Base-by-base conservation (phyloP, 1,140 invertebrate species). In the Sarcophaga peregrina region DNA sequence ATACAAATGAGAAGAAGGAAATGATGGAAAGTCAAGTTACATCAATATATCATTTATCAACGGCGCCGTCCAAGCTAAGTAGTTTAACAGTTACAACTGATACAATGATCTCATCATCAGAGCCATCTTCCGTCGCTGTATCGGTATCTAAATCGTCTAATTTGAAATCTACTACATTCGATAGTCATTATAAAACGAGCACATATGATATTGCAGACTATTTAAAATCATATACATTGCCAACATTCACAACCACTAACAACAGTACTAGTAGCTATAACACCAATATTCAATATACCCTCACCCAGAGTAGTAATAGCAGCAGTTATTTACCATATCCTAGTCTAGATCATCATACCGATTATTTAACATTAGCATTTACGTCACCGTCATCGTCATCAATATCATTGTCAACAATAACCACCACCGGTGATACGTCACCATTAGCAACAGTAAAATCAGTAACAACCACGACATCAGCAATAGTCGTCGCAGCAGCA, bases 261-360 rank as follows among this genome's bases (percentile, higher is more conserved):
- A 68, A n/a, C 62, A 68, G 20, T 8, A 68, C n/a, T 25, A 68
- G n/a, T 17, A 68, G 17, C 62, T 20, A 68, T 25, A 68, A 68
- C 17, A 68, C 54, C 10, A 58, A 58, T 58, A 13, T 58, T n/a
- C 54, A 58, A 58, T 58, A 5, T 58, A 15, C 54, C 54, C 54
- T 58, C 15, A 58, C 15, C 54, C 54, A 58, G 15, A 58, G n/a
- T n/a, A 7, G 13, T 58, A 58, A 13, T 58, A 58, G 11, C n/a
- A 58, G 54, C 54, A 15, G 13, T 58, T 58, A 58, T 58, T 58
- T 25, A 68, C 17, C 62, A 68, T 68, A 68, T 68, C 62, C n/a
- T 68, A 68, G 17, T 68, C n/a, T 68, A 68, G 62, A 68, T 20
- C 17, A 17, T 20, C n/a, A 68, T 68, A 68, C 17, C n/a, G 17